Base-by-base conservation (phyloP, 2,888 invertebrate species). In the Eurytoma californica region DNA sequence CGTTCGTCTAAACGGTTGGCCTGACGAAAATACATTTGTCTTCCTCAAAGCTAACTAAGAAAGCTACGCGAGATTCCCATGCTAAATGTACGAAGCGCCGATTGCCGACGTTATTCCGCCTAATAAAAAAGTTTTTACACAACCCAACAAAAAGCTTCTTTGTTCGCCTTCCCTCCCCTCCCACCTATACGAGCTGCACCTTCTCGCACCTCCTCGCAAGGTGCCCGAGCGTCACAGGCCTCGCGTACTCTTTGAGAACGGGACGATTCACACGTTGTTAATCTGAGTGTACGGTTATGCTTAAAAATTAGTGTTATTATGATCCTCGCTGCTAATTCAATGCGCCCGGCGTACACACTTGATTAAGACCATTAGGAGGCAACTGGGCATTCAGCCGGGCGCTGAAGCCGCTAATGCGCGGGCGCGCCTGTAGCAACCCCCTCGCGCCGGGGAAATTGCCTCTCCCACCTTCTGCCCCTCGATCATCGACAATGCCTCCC, bases 251-350 rank as follows among this genome's bases (percentile, higher is more conserved):
- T 84, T 86, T 85, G 85, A 84, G 86, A 87, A 86, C 83, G 74
- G 74, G 18, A 74, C 55, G 81, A 87, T 89, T 90, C 90, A 89
- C 90, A 90, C 90, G 90, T 87, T 88, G 90, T 90, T 88, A 89
- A 90, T 85, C 87, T 87, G 87, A 89, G 88, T 90, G 90, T 90
- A 87, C 83, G 84, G 86, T 88, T 89, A 89, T 90, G 90, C 90
- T 90, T 87, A 90, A 88, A 88, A 90, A 90, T 90, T 90, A 89
- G 89, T 87, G 84, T 87, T 86, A 86, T 88, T 87, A 86, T 85
- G 84, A 85, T 82, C 82, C 82, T n/a, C 53, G 47, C 66, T 85
- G 84, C 81, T 83, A 84, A 84, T 83, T 85, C 84, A 83, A 84
- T 86, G 84, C 84, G 84, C 76, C 77, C 84, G 84, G 86, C 86